Percentiles rank a stretch among this genome's conserved stretches.
These are phyloP conservation scores for Hirtodrosophila alboralis DNA, from an alignment of 2,888 invertebrate species.

Conservation along the genomic window DNA sequence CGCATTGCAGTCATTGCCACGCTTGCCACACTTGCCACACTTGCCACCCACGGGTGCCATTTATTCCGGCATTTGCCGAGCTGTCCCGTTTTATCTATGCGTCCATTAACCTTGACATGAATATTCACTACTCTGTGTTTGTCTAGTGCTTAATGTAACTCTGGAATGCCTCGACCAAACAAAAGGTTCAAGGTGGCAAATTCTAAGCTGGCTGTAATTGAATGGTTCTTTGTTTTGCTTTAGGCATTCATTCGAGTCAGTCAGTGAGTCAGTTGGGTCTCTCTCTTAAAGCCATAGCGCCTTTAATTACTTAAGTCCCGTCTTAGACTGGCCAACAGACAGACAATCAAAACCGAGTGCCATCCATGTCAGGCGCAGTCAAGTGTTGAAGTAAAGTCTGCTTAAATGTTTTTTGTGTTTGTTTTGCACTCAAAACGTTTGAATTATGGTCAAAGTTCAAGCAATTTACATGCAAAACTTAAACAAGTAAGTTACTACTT, in stretches of 20 bases:
- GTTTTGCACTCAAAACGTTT: conserved; percentile 33
- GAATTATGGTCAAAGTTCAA: conserved; percentile 40
- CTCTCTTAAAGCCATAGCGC: conserved; percentile 1
- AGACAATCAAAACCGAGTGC: conserved; percentile 14
- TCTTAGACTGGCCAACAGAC: conserved; percentile 15
- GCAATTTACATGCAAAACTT: conserved; percentile 37
- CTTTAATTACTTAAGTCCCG: conserved; percentile 50
- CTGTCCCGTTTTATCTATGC: conserved; percentile 22
- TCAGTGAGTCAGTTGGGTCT: too few species aligned
- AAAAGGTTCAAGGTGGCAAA: conserved; percentile 25
- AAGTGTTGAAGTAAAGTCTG: conserved; percentile 46
- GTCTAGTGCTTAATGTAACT: conserved; percentile 22
- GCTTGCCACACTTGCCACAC: conserved; percentile 17
- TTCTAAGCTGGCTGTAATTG: conserved; percentile 15
- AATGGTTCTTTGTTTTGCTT: conserved; percentile 23
- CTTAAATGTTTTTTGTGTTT: conserved; percentile 32
- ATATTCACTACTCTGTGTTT: conserved; percentile 44
- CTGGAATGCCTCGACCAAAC: conserved; percentile 5
- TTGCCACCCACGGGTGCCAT: conserved; percentile 23
- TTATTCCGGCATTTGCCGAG: conserved; percentile 26
- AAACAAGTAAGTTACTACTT: conserved; percentile 1
- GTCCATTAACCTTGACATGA: conserved; percentile 74
- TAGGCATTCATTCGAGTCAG: too few species aligned
- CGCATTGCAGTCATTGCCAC: conserved; percentile 51
- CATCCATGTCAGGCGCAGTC: conserved; percentile 38